Percentiles rank a stretch among this genome's conserved stretches.
phyloP scores from a whole-genome alignment of 2,797 vertebrate species.

The Gallirallus australis region DNA sequence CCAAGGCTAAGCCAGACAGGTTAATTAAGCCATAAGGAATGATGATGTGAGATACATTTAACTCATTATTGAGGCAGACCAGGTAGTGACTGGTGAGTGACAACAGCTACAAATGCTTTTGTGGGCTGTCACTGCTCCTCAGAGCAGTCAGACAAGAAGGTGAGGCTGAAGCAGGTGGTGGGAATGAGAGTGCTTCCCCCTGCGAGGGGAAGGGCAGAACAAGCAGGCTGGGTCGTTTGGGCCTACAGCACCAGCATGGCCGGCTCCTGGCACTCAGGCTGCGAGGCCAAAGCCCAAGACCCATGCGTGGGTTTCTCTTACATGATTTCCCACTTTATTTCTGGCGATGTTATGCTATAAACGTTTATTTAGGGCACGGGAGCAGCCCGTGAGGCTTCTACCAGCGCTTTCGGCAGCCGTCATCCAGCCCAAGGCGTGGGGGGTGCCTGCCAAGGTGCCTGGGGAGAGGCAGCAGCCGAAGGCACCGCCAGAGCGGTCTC shows the following conservation, averaged over 20 bases:
- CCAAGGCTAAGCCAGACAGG: background rate
- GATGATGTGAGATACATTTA: background rate
- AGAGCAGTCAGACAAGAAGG: rapidly evolving
- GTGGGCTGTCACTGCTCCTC: background rate
- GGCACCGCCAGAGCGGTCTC: background rate
- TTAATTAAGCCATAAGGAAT: background rate
- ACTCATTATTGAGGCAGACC: background rate
- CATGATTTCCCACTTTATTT: background rate
- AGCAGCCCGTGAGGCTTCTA: rapidly evolving
- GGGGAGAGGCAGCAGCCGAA: too few relatives aligned
- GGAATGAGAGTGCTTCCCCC: rapidly evolving
- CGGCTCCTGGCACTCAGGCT: background rate
- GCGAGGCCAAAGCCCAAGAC: rapidly evolving
- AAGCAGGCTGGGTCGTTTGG: too few relatives aligned
- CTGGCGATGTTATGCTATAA: rapidly evolving
- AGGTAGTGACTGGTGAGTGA: rapidly evolving
- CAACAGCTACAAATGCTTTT: too few relatives aligned
- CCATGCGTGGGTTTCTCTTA: rapidly evolving
- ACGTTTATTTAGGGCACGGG: background rate
- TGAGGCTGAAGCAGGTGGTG: rapidly evolving
- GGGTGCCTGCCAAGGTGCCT: rapidly evolving
- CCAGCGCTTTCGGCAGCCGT: background rate
- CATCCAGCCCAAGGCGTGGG: rapidly evolving
- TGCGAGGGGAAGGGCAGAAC: too few relatives aligned
- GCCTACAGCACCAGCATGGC: rapidly evolving